A percentile compares a stretch with the other conserved stretches of the same genome.
phyloP scores from a whole-genome alignment of 2,113 vertebrate genomes.

The Muntiacus muntjak region DNA sequence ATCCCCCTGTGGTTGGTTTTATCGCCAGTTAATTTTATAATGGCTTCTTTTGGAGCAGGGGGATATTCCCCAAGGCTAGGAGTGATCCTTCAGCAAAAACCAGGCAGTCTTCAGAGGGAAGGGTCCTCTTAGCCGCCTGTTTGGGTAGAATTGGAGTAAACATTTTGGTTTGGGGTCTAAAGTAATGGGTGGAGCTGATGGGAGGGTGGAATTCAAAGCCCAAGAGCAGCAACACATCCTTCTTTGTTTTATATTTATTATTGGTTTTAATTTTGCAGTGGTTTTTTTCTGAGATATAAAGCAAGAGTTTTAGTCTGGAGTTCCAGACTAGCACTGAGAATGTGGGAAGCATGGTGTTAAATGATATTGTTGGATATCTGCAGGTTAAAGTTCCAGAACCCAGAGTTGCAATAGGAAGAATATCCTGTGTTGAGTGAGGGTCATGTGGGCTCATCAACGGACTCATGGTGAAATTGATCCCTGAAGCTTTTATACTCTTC shows the following conservation, averaged over 20 bases:
- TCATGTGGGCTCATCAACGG: neutral
- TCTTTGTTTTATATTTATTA: constrained; percentile 56
- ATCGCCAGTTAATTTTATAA: constrained; percentile 82
- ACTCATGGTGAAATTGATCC: neutral
- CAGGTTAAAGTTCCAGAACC: neutral
- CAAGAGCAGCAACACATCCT: neutral
- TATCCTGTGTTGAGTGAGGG: neutral
- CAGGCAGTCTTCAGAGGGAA: constrained; percentile 59
- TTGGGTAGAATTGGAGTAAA: constrained; percentile 62
- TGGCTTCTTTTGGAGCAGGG: constrained; percentile 75
- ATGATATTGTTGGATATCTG: neutral
- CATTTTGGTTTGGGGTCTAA: constrained; percentile 62
- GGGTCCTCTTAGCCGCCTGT: constrained; percentile 25
- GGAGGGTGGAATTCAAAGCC: constrained; percentile 41
- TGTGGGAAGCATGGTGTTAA: neutral
- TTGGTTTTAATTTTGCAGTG: constrained; percentile 63
- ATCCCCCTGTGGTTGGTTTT: constrained; percentile 76
- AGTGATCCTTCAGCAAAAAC: constrained; percentile 68
- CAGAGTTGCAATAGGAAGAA: neutral
- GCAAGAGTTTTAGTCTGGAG: neutral
- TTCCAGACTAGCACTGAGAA: neutral
- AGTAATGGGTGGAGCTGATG: constrained; percentile 60
- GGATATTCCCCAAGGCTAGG: constrained; percentile 69
- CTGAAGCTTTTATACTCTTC: neutral
- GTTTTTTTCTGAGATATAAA: neutral